phyloP scores from a whole-genome alignment of 2,113 vertebrate genomes.

The Daboia siamensis region DNA sequence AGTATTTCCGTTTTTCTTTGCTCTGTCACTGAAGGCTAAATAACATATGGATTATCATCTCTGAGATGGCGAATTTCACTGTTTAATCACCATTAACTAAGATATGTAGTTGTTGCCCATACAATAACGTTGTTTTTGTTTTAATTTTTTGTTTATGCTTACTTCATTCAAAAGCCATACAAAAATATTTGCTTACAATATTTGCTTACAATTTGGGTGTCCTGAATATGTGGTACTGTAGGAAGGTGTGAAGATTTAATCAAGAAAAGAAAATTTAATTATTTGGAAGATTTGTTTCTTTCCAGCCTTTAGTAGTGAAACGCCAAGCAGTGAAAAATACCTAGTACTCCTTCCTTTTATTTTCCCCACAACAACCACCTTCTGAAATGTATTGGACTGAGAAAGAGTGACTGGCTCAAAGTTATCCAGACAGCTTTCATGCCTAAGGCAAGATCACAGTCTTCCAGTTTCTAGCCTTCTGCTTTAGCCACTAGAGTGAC shows the following conservation, averaged over 20 bases:
- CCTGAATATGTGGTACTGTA: not conserved
- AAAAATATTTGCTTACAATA: not conserved
- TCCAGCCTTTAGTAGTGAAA: not conserved
- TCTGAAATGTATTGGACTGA: not conserved
- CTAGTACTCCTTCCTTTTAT: not conserved
- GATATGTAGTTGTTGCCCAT: not conserved
- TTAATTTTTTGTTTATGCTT: not conserved
- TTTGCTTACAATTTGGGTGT: not conserved
- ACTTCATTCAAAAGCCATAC: not conserved
- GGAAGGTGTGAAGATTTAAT: not conserved
- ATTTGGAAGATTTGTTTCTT: not conserved
- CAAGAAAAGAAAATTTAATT: not conserved
- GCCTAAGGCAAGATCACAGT: not conserved
- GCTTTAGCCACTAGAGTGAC: not conserved
- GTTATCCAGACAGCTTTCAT: not conserved
- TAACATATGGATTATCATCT: not conserved
- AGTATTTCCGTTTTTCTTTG: not conserved
- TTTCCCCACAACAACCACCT: not conserved
- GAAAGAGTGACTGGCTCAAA: not conserved
- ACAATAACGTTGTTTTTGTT: not conserved
- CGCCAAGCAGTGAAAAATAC: not conserved
- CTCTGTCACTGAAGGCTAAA: not conserved
- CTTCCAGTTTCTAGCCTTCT: not conserved
- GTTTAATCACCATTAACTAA: not conserved
- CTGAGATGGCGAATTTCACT: not conserved